These are phyloP conservation scores for Cremastobaeus sp. DNA, from an alignment of 2,888 invertebrate species.

Conservation along the genomic window DNA sequence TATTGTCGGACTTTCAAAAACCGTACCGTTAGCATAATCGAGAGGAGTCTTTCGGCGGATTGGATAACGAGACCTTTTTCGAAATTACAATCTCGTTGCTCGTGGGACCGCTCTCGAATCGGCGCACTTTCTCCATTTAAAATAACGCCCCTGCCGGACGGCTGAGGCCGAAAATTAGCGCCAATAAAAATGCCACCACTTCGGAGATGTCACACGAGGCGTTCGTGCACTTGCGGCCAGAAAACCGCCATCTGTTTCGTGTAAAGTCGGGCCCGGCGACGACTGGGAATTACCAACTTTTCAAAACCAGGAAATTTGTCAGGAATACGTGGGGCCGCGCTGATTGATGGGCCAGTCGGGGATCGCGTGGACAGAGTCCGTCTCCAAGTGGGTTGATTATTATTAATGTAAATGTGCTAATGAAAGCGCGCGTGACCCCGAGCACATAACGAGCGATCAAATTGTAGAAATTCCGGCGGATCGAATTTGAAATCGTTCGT, in stretches of 20 bases:
- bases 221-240: conserved; percentile 18
- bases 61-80: conserved; percentile 56
- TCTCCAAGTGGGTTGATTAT: conserved; percentile 8
- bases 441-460: conserved; percentile 2
- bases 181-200: conserved; percentile 41
- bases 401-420: conserved; percentile 29
- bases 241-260: conserved; percentile 19
- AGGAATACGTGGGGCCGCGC: not conserved
- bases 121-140: conserved; percentile 74
- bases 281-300: conserved; percentile 9
- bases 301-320: conserved; percentile 17
- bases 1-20: conserved; percentile 47
- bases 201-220: conserved; percentile 24
- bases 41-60: conserved; percentile 38
- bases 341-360: conserved; percentile 29
- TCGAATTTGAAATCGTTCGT: no score
- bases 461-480: no score
- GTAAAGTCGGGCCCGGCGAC: conserved; percentile 8
- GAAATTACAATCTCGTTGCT: conserved; percentile 48
- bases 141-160: conserved; percentile 65
- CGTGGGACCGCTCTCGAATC: conserved; percentile 48
- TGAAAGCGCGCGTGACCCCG: conserved; percentile 15
- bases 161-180: conserved; percentile 53
- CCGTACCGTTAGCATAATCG: conserved; percentile 41
- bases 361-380: no score